Evolutionary conservation across 1,140 invertebrate species (phyloP), one percentile per base, ranked within the genome.

Genomic region (Heliconius eleuchia): DNA sequence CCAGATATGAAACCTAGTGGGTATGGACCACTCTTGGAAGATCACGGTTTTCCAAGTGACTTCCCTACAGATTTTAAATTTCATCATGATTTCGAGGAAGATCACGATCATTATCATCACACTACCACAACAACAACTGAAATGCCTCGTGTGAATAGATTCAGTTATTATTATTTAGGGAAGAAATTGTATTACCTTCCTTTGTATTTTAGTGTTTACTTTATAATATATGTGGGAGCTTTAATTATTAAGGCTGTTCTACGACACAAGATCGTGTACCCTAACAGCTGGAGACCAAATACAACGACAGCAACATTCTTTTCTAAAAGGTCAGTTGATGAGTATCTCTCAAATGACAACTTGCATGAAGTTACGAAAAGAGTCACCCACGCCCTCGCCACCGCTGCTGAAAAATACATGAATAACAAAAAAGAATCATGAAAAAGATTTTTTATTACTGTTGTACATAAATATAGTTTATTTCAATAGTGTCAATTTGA

Each of bases 161-260:
- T 97, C 94, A 97, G 97, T 87, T 98, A 98, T 89, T 98, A 97
- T 87, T 97, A 97, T 85, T 95, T 98, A 82, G 97, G 97, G 0
- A 96, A 97, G 79, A 97, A 98, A 85, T 94, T 98, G 3, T 98
- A 97, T 96, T 98, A 98, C 85, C 95, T 98, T 70, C 97, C 97
- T 0, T 87, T 98, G 18, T 98, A 98, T 88, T 98, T 98, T 86
- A 97, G 97, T 79, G 96, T 97, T n/a, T 98, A 97, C 84, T 98
- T 98, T 85, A 96, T 97, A 78, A 95, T 97, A 78, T 98, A 98
- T 83, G 96, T 98, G 3, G 96, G 96, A 3, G 97, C 96, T 57
- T 93, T 98, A 11, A 96, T 98, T 72, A 93, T 98, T 3, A 97
- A 97, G 88, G 97, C 97, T 9, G 96, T 98, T 70, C 95, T 97